phyloP scores from a whole-genome alignment of 2,797 vertebrate genomes.

The Botia kubotai region DNA sequence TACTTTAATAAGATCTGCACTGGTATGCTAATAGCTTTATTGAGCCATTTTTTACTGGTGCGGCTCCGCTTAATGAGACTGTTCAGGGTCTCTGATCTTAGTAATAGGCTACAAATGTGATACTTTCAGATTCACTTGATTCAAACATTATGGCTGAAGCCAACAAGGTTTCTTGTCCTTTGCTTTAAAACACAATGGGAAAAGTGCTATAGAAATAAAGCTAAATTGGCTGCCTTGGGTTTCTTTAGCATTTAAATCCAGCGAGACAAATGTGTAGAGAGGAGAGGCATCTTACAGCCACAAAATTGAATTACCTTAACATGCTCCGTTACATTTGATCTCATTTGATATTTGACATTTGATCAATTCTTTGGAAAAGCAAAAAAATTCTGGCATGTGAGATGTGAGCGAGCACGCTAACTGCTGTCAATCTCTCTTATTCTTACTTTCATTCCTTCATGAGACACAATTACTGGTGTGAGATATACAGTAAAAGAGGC shows the following conservation, averaged over 20 bases:
- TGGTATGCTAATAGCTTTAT: background rate
- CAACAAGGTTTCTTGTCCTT: background rate
- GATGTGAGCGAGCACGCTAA: background rate
- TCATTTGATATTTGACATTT: no score
- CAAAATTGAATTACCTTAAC: background rate
- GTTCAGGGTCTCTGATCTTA: conserved; percentile 3
- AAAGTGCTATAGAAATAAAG: background rate
- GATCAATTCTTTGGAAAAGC: background rate
- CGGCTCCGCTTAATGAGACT: conserved; percentile 6
- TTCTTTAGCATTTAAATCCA: background rate
- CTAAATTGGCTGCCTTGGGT: background rate
- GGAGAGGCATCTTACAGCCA: background rate
- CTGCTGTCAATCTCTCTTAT: background rate
- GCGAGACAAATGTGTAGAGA: background rate
- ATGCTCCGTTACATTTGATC: background rate
- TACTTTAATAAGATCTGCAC: conserved; percentile 9
- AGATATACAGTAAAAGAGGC: conserved; percentile 11
- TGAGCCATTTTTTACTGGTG: background rate
- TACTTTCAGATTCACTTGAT: conserved; percentile 8
- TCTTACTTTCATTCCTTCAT: conserved; percentile 11
- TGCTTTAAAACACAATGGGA: background rate
- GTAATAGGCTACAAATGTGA: conserved; percentile 8
- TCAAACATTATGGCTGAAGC: background rate
- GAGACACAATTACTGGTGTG: conserved; percentile 7
- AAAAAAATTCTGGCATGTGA: background rate